Evolutionary conservation across 2,113 vertebrate genomes (phyloP).

Genomic region (Centrocercus urophasianus): DNA sequence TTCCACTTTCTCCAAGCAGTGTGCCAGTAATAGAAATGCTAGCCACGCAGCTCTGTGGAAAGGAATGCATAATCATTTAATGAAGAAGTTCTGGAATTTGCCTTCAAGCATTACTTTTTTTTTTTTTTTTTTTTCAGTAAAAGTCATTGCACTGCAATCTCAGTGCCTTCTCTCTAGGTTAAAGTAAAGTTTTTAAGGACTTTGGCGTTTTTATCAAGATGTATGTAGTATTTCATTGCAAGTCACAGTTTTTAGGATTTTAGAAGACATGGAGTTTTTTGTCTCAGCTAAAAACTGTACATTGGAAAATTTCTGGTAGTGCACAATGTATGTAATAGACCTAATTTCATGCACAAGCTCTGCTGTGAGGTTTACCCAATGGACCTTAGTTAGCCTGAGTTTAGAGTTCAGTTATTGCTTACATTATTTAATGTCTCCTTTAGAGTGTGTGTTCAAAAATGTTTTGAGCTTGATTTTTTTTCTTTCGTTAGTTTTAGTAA

Average conservation of each 20-base stretch:
- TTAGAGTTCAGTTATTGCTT: not conserved
- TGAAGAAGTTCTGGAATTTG: constrained; percentile 20
- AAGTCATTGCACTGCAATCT: not conserved
- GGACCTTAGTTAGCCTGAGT: not conserved
- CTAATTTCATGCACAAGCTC: not conserved
- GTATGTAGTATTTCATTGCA: not conserved
- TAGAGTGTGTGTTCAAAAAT: not conserved
- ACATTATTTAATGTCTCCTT: not conserved
- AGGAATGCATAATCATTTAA: constrained; percentile 26
- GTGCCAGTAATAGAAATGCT: not conserved
- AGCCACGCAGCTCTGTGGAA: not conserved
- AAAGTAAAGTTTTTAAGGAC: constrained; percentile 8
- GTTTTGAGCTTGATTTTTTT: not conserved
- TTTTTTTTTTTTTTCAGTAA: not conserved
- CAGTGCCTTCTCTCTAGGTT: not conserved
- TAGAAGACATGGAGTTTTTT: not conserved
- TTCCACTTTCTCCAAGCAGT: not conserved
- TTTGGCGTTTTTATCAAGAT: not conserved
- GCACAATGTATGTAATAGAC: not conserved
- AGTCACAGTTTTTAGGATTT: not conserved
- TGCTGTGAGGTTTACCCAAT: not conserved
- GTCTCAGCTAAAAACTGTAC: not conserved
- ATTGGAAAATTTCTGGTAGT: not conserved
- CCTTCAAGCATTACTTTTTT: not conserved
- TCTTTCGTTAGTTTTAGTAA: not conserved